A percentile compares a stretch with the other conserved stretches of the same genome.
phyloP scores from a whole-genome alignment of 2,113 vertebrate genomes.

The Phyllostomus hastatus region DNA sequence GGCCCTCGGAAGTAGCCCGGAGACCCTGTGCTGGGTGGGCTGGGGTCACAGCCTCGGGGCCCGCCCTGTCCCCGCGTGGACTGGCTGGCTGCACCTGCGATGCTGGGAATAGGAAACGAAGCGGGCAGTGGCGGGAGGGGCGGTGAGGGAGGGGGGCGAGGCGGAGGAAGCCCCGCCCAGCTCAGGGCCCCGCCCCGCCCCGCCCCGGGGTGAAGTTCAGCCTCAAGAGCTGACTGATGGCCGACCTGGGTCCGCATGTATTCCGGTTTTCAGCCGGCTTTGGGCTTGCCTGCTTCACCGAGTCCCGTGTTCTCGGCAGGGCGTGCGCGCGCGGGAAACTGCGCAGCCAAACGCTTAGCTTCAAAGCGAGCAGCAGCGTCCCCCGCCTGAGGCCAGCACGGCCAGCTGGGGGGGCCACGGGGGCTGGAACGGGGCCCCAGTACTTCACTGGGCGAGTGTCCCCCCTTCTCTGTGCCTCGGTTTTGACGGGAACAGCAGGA shows the following conservation, averaged over 20 bases:
- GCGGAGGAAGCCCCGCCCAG: not conserved
- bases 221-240: fast-evolving
- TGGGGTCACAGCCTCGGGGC: not conserved
- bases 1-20: not conserved
- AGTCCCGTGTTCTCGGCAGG: not conserved
- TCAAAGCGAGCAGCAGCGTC: not conserved
- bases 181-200: not conserved
- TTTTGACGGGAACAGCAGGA: fast-evolving
- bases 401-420: not conserved
- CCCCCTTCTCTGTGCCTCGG: not conserved
- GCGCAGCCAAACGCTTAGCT: not conserved
- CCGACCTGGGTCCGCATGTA: fast-evolving
- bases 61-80: not conserved
- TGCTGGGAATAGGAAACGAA: not conserved
- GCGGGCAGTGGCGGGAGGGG: fast-evolving
- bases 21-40: no score
- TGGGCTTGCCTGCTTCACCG: not conserved
- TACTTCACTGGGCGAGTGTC: fast-evolving
- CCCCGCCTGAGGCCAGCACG: not conserved
- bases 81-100: no score
- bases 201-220: no score
- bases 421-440: not conserved
- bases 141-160: fast-evolving
- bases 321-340: not conserved
- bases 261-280: not conserved